Evolutionary conservation across 2,888 invertebrate genomes (phyloP).

Genomic region (Nymphalis urticae): DNA sequence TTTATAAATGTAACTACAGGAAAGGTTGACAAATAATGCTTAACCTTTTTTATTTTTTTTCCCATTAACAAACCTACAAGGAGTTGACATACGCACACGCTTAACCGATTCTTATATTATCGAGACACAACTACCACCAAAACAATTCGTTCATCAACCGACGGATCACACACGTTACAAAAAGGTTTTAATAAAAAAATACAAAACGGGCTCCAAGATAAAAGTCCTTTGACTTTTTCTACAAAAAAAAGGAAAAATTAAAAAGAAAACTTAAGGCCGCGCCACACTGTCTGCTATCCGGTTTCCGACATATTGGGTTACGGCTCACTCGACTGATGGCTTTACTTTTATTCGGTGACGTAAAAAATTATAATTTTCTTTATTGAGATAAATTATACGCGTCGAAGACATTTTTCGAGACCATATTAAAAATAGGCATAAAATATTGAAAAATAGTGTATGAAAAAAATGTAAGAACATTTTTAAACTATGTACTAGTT

Average conservation of each 20-base stretch:
- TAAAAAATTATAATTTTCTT: constrained; percentile 68
- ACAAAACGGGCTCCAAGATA: constrained; percentile 58
- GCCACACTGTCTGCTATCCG: constrained; percentile 82
- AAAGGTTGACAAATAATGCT: constrained; percentile 13
- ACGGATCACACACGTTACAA: constrained; percentile 71
- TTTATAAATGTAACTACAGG: background rate
- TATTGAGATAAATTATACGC: constrained; percentile 64
- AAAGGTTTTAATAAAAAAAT: constrained; percentile 53
- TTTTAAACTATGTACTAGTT: background rate
- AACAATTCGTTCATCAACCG: constrained; percentile 64
- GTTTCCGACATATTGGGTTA: constrained; percentile 76
- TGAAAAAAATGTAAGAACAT: background rate
- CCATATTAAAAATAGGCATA: constrained; percentile 24
- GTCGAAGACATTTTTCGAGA: constrained; percentile 47
- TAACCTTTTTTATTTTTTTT: constrained; percentile 11
- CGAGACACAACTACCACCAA: constrained; percentile 51
- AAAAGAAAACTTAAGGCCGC: constrained; percentile 74
- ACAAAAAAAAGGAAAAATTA: constrained; percentile 63
- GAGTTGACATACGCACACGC: constrained; percentile 48
- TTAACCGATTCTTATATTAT: constrained; percentile 44
- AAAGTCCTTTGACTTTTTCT: constrained; percentile 67
- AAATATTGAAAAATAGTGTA: background rate
- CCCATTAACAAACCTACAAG: constrained; percentile 29
- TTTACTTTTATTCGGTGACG: constrained; percentile 64
- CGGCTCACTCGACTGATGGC: constrained; percentile 62